phyloP scores from a whole-genome alignment of 2,797 vertebrate species.

The Ataeniobius toweri region DNA sequence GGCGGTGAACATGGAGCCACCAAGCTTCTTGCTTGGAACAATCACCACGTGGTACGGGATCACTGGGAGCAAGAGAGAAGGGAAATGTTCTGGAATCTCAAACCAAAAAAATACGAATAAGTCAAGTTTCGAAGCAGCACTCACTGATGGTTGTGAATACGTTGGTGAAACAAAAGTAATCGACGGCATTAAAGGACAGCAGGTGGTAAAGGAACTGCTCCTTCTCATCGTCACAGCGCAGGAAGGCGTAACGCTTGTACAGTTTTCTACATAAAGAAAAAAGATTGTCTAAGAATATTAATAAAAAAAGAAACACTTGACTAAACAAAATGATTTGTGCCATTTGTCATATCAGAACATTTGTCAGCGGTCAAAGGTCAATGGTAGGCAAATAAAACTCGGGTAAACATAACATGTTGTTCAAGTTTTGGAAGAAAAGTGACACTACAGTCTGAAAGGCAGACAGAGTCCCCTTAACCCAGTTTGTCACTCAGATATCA shows the following conservation, averaged over 20 bases:
- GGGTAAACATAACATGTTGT: slow-evolving; percentile 1
- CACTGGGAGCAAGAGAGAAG: slow-evolving; percentile 80
- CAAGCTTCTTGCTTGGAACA: slow-evolving; percentile 95
- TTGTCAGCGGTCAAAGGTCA: not conserved
- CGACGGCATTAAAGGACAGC: slow-evolving; percentile 96
- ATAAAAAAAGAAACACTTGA: not conserved
- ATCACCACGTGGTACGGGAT: slow-evolving; percentile 98
- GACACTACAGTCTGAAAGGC: not conserved
- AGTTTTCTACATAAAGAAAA: slow-evolving; percentile 86
- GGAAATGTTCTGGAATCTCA: not conserved
- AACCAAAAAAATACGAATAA: not conserved
- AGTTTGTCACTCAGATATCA: slow-evolving; percentile 70
- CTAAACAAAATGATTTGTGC: not conserved
- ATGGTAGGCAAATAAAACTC: not conserved
- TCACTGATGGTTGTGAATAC: slow-evolving; percentile 98
- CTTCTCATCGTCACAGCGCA: slow-evolving; percentile 98
- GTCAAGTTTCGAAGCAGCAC: slow-evolving; percentile 56
- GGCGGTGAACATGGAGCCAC: slow-evolving; percentile 98
- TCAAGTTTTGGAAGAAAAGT: slow-evolving; percentile 24
- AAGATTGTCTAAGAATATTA: slow-evolving; percentile 21
- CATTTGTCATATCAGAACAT: not conserved
- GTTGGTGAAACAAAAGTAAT: slow-evolving; percentile 99
- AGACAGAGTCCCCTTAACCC: slow-evolving; percentile 66
- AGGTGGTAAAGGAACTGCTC: slow-evolving; percentile 99
- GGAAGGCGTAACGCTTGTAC: slow-evolving; percentile 97